Base-by-base conservation (phyloP, 2,888 invertebrate species). In the Eupithecia centaureata region DNA sequence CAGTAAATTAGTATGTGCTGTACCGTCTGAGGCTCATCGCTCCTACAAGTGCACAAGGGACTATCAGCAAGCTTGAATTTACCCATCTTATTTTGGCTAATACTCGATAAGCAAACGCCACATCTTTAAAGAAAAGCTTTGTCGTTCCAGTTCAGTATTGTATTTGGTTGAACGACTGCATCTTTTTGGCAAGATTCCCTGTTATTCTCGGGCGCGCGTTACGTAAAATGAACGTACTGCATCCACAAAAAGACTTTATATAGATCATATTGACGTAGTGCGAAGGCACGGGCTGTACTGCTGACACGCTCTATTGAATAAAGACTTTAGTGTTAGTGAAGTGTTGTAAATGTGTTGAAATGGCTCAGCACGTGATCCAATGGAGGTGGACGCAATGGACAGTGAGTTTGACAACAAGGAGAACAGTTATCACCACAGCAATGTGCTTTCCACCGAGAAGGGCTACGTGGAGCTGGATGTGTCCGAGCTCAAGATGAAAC, bases 181-280 rank as follows among this genome's bases (percentile, higher is more conserved):
- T 83, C 81, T 81, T 87, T 88, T 93, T 93, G 92, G 92, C 92
- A 92, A 86, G 87, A 84, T 88, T 92, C 92, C 92, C 89, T 60
- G 87, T 83, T 88, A 92, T 42, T 59, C 28, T 89, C 82, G 83
- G 84, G 86, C 82, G 84, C 82, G 82, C 72, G 86, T 89, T 90
- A 90, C 83, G 85, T 91, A 90, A 88, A 92, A 85, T 85, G 84
- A 86, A 85, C 88, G 86, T 79, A 82, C 79, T 76, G 79, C 80
- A 85, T 85, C 76, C 81, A 89, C 87, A 86, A 87, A 89, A 88
- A 88, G 84, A 86, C 82, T 91, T 92, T 86, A 92, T 92, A 92
- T 93, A 93, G 93, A 92, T 80, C 82, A 85, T 74, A 82, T 84
- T 73, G 75, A 73, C 73, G 77, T 73, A 67, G 73, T 66, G 79